phyloP scores from a whole-genome alignment of 2,888 invertebrate genomes.

The Andrena hattorfiana region DNA sequence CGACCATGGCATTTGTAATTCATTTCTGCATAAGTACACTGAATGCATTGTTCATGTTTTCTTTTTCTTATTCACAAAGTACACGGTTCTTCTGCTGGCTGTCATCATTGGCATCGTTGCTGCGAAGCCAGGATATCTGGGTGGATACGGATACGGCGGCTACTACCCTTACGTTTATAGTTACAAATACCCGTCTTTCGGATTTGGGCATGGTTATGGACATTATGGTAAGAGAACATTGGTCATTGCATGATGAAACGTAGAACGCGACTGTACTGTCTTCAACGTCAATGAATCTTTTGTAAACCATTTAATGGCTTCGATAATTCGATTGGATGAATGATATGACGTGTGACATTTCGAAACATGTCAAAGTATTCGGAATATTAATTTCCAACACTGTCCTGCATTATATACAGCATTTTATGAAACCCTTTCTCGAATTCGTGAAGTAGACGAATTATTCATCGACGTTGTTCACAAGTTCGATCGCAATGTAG shows the following conservation, averaged over 20 bases:
- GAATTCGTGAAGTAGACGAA: conserved; percentile 4
- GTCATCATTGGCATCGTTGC: conserved; percentile 70
- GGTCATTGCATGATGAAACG: conserved; percentile 10
- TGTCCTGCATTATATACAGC: too few relatives aligned
- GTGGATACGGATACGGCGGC: conserved; percentile 70
- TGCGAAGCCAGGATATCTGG: conserved; percentile 79
- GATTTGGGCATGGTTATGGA: conserved; percentile 74
- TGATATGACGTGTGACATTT: neutral
- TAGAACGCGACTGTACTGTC: neutral
- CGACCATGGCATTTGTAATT: neutral
- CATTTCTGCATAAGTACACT: neutral
- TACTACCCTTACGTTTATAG: conserved; percentile 64
- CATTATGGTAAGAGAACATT: conserved; percentile 51
- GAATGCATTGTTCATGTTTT: conserved; percentile 11
- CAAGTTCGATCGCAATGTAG: neutral
- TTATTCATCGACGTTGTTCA: conserved; percentile 51
- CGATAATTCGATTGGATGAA: neutral
- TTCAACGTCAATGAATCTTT: conserved; percentile 50
- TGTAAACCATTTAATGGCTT: conserved; percentile 8
- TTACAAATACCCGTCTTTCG: conserved; percentile 65
- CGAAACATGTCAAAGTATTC: too few relatives aligned
- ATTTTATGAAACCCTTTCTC: neutral
- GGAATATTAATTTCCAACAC: too few relatives aligned
- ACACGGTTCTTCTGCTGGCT: conserved; percentile 75
- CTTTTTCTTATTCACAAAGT: conserved; percentile 51